phyloP scores from a whole-genome alignment of 2,113 vertebrate genomes.

The Silurus glanis region DNA sequence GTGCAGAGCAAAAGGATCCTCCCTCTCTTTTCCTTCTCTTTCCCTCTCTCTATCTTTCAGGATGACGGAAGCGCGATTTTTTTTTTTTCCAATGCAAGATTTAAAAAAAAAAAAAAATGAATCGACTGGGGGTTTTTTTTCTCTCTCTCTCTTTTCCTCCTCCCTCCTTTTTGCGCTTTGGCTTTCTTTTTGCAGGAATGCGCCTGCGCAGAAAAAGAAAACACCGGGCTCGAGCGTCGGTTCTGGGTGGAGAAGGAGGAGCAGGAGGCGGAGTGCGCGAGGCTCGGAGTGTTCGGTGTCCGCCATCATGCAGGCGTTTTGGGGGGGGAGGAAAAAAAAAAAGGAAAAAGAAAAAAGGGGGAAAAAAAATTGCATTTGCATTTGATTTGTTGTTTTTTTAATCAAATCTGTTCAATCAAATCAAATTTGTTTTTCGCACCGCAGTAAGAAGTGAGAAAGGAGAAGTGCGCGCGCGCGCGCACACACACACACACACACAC shows the following conservation, averaged over 20 bases:
- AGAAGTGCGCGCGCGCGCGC: background rate
- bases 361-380: background rate
- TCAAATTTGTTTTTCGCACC: background rate
- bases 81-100: constrained; percentile 30
- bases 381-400: too few species aligned
- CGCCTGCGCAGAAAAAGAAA: background rate
- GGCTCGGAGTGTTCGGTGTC: background rate
- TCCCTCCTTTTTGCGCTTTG: constrained; percentile 6
- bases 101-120: constrained; percentile 12
- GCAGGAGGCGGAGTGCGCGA: background rate
- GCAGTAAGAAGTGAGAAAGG: background rate
- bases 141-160: background rate
- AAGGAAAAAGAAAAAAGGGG: background rate
- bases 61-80: constrained; percentile 28
- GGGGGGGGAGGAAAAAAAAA: background rate
- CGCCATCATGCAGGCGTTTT: constrained; percentile 4
- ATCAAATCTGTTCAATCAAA: background rate
- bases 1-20: background rate
- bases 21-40: background rate
- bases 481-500: background rate
- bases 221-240: background rate
- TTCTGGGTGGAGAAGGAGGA: background rate
- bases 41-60: background rate
- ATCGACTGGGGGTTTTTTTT: background rate
- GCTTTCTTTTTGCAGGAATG: background rate